These are phyloP conservation scores for Diadromus collaris DNA, from an alignment of 2,888 invertebrate species.

Conservation along the genomic window DNA sequence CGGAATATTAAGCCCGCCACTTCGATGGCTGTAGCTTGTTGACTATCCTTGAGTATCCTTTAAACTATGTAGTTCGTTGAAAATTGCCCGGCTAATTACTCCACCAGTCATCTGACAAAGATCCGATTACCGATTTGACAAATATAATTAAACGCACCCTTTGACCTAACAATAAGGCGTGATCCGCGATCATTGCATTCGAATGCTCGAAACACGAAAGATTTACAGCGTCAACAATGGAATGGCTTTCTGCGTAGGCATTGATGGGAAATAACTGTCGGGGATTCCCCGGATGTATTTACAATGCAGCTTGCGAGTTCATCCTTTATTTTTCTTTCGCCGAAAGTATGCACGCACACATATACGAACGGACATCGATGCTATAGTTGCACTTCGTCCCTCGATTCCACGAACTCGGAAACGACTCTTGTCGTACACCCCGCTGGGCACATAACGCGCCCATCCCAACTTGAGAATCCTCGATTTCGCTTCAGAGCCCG, in stretches of 20 bases:
- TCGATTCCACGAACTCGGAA: conserved; percentile 64
- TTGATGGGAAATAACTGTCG: conserved; percentile 55
- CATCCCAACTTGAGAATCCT: conserved; percentile 22
- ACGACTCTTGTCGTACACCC: conserved; percentile 53
- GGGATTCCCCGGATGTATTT: conserved; percentile 48
- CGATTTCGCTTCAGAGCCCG: conserved; percentile 49
- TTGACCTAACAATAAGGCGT: neutral
- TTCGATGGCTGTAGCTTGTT: neutral
- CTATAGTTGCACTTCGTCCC: conserved; percentile 14
- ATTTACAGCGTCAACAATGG: conserved; percentile 41
- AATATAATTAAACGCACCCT: neutral
- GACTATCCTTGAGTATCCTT: neutral
- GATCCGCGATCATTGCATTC: neutral
- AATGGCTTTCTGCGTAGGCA: conserved; percentile 48
- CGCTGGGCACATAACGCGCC: conserved; percentile 57
- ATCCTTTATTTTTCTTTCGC: conserved; percentile 30
- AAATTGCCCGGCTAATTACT: neutral
- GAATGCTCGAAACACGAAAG: conserved; percentile 9
- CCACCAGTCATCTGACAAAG: neutral
- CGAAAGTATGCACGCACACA: conserved; percentile 27
- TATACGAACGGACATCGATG: conserved; percentile 12
- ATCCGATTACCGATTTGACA: neutral
- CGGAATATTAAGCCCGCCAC: neutral
- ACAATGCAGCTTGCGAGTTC: conserved; percentile 53
- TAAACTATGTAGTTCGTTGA: neutral